Evolutionary conservation across 2,113 vertebrate genomes (phyloP).

Genomic region (Burhinus oedicnemus): DNA sequence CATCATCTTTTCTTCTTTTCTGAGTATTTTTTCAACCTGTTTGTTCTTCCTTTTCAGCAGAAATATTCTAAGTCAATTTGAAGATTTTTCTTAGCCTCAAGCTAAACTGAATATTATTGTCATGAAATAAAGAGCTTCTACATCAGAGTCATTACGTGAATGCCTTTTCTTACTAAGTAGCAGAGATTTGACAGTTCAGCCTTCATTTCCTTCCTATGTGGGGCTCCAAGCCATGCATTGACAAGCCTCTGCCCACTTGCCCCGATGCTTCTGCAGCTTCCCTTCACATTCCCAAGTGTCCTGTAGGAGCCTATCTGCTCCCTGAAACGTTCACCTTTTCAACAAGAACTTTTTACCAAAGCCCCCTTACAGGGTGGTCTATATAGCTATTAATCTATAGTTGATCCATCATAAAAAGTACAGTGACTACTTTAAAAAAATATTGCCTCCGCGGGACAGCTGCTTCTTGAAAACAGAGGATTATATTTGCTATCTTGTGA

Average conservation of each 20-base stretch:
- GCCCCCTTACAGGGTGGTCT: too few relatives aligned
- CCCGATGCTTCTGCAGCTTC: neutral
- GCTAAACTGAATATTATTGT: neutral
- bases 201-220: rapidly evolving
- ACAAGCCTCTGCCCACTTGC: neutral
- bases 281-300: neutral
- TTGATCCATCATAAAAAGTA: neutral
- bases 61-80: neutral
- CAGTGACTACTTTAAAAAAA: neutral
- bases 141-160: neutral
- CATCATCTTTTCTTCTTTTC: neutral
- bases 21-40: neutral
- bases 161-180: neutral
- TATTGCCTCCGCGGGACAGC: neutral
- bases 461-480: neutral
- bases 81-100: neutral
- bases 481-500: neutral
- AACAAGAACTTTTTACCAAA: neutral
- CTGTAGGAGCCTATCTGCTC: neutral
- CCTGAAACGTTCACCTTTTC: neutral
- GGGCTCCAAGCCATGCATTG: neutral
- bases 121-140: neutral
- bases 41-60: neutral
- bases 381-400: neutral
- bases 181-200: neutral